A percentile compares a stretch with the other conserved stretches of the same genome.
These are phyloP conservation scores for Iguana delicatissima DNA, from an alignment of 2,797 vertebrate species.

Conservation along the genomic window DNA sequence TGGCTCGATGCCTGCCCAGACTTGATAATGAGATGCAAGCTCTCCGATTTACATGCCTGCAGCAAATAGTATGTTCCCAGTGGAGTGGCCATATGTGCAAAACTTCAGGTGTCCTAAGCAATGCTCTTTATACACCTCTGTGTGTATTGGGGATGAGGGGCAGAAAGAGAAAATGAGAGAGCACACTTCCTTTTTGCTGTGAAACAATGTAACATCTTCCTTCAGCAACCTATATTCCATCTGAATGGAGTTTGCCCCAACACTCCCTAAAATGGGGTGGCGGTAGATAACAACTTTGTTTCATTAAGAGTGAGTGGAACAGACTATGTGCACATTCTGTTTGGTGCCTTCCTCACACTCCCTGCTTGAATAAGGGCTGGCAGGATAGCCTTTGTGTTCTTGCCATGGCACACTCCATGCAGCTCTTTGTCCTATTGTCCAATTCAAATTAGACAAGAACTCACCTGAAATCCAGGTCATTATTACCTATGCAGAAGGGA, in stretches of 20 bases:
- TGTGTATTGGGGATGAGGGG: background rate
- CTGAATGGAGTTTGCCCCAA: slow-evolving; percentile 50
- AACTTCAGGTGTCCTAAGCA: slow-evolving; percentile 54
- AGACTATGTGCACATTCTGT: background rate
- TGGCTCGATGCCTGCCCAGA: slow-evolving; percentile 38
- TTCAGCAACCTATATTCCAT: slow-evolving; percentile 36
- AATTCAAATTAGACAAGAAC: background rate
- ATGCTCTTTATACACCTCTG: slow-evolving; percentile 38
- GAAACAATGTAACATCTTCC: slow-evolving; percentile 38
- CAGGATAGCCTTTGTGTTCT: background rate
- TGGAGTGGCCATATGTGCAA: slow-evolving; percentile 58
- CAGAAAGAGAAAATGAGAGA: background rate
- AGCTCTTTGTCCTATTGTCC: background rate
- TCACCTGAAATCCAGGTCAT: background rate
- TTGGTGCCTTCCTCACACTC: fast-evolving
- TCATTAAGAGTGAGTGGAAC: slow-evolving; percentile 19
- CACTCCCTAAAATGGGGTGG: slow-evolving; percentile 35
- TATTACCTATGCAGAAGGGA: background rate
- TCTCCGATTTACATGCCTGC: slow-evolving; percentile 40
- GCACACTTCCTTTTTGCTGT: slow-evolving; percentile 37
- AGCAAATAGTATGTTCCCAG: slow-evolving; percentile 53
- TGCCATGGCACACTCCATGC: background rate
- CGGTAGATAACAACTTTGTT: slow-evolving; percentile 34
- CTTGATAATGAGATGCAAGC: slow-evolving; percentile 53
- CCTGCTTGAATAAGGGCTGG: background rate